Percentiles rank a stretch among this genome's conserved stretches.
Conservation (phyloP, 1,140 invertebrate species). For the Rhopalosiphum maidis region DNA sequence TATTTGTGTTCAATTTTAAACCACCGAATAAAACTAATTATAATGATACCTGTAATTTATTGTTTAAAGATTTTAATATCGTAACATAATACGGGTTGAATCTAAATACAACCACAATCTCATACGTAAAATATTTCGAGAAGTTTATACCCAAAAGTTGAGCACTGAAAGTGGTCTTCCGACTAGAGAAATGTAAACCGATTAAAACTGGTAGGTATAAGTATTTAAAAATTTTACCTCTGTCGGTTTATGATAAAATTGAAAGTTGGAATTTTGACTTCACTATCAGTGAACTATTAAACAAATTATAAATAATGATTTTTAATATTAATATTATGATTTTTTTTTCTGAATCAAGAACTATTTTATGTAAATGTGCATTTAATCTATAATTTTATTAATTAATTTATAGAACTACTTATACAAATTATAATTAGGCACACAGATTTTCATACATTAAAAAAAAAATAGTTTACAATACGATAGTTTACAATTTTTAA, state of each 20-base stretch:
- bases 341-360: neutral
- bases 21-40: neutral
- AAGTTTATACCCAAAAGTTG: constrained; percentile 22
- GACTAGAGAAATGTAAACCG: neutral
- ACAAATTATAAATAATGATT: neutral
- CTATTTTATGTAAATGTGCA: neutral
- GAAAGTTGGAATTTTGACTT: neutral
- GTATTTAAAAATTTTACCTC: neutral
- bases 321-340: neutral
- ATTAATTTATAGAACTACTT: no score
- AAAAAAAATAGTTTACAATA: no score
- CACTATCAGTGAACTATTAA: neutral
- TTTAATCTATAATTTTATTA: no score
- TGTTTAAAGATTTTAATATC: neutral
- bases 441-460: no score
- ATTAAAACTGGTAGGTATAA: neutral
- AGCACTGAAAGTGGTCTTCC: neutral
- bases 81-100: neutral
- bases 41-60: neutral
- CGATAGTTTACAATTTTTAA: no score
- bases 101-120: neutral
- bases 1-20: neutral
- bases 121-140: neutral
- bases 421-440: no score
- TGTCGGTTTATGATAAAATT: neutral